A percentile compares a stretch with the other conserved stretches of the same genome.
Evolutionary conservation across 2,113 vertebrate genomes (phyloP).

Genomic region (Oreocharis arfaki): DNA sequence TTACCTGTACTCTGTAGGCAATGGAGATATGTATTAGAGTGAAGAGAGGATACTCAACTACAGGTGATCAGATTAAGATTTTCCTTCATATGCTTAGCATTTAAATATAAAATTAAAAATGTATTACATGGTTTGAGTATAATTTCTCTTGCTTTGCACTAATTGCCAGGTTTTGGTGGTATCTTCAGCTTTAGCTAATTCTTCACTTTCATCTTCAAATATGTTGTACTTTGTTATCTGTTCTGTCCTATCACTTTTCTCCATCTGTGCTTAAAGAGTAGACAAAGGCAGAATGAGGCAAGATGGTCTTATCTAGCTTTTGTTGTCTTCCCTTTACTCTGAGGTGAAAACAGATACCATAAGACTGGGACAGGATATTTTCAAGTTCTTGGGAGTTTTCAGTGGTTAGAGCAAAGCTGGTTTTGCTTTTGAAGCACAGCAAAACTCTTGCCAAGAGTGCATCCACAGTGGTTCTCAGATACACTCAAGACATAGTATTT

Average conservation of each 20-base stretch:
- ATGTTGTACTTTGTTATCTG: not conserved
- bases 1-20: not conserved
- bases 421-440: not conserved
- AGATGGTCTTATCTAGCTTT: not conserved
- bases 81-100: not conserved
- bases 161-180: not conserved
- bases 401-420: not conserved
- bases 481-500: not conserved
- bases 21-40: not conserved
- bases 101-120: not conserved
- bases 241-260: not conserved
- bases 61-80: not conserved
- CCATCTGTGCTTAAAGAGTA: not conserved
- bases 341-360: not conserved
- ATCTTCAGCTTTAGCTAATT: not conserved
- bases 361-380: not conserved
- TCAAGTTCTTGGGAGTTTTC: not conserved
- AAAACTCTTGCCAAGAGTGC: not conserved
- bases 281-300: not conserved
- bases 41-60: not conserved
- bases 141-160: not conserved
- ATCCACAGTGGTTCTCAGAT: not conserved
- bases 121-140: not conserved
- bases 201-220: not conserved
- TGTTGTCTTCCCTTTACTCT: not conserved